Conservation (phyloP, 2,797 vertebrate genomes). For the Ateles fusciceps region DNA sequence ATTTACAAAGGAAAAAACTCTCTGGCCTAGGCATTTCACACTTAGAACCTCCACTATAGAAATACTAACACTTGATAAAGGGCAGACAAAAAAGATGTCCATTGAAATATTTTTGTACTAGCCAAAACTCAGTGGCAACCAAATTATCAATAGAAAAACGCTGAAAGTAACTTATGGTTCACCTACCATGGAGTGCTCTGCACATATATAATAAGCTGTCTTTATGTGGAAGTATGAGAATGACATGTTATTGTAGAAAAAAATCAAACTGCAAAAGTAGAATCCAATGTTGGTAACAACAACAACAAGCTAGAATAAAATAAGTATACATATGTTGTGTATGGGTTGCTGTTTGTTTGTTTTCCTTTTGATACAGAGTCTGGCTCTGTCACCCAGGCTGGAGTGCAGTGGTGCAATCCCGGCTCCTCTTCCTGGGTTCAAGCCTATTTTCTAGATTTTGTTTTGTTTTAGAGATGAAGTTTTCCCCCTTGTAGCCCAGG, state of each 20-base stretch:
- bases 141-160: neutral
- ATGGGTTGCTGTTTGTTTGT: too few relatives aligned
- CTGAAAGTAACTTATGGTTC: neutral
- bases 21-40: too few relatives aligned
- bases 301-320: neutral
- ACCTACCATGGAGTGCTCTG: neutral
- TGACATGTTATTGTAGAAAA: neutral
- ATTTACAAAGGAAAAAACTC: too few relatives aligned
- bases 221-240: neutral
- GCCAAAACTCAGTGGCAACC: neutral
- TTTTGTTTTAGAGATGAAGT: too few relatives aligned
- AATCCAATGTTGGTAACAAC: neutral
- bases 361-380: too few relatives aligned
- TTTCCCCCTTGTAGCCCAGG: too few relatives aligned
- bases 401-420: too few relatives aligned
- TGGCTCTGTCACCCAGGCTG: too few relatives aligned
- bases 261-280: neutral
- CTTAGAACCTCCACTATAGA: too few relatives aligned
- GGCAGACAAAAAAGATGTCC: neutral
- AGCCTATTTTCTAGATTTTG: too few relatives aligned
- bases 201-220: neutral
- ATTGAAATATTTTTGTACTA: neutral
- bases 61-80: neutral
- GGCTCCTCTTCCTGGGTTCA: too few relatives aligned
- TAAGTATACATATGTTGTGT: neutral